Evolutionary conservation across 2,888 invertebrate species (phyloP).

Genomic region (Cantharis nigra): DNA sequence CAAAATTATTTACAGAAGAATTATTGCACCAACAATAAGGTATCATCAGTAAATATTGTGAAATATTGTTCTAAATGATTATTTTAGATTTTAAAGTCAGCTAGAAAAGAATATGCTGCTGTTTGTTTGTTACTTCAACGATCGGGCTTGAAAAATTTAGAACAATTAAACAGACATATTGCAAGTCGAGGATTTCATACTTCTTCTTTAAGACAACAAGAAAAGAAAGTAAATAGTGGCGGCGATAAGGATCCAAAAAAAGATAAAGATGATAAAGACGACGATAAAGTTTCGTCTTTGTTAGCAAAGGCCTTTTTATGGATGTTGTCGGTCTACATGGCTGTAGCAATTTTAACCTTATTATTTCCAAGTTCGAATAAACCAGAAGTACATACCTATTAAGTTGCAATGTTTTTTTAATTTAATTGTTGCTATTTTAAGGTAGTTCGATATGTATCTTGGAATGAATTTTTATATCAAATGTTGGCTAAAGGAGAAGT

Average conservation of each 20-base stretch:
- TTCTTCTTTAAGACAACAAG: constrained; percentile 36
- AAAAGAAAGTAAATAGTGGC: constrained; percentile 17
- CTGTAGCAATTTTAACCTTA: constrained; percentile 73
- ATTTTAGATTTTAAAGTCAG: constrained; percentile 37
- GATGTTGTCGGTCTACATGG: constrained; percentile 77
- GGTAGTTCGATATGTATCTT: constrained; percentile 81
- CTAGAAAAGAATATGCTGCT: constrained; percentile 61
- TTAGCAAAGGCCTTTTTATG: constrained; percentile 78
- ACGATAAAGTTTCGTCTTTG: constrained; percentile 72
- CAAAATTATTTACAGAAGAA: not conserved
- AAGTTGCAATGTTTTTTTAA: not conserved
- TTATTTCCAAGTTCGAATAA: constrained; percentile 73
- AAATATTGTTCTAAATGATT: not conserved
- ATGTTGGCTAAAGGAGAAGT: constrained; percentile 96
- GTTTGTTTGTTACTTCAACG: constrained; percentile 60
- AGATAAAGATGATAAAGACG: constrained; percentile 63
- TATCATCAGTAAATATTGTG: not conserved
- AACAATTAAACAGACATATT: constrained; percentile 44
- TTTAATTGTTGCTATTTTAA: constrained; percentile 38
- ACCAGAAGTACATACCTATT: constrained; percentile 65
- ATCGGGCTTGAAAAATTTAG: constrained; percentile 57
- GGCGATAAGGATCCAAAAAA: constrained; percentile 50
- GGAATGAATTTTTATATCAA: constrained; percentile 96
- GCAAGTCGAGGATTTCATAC: constrained; percentile 42
- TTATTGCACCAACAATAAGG: not conserved